Evolutionary conservation across 1,140 invertebrate species (phyloP).

Genomic region (Littorina saxatilis): DNA sequence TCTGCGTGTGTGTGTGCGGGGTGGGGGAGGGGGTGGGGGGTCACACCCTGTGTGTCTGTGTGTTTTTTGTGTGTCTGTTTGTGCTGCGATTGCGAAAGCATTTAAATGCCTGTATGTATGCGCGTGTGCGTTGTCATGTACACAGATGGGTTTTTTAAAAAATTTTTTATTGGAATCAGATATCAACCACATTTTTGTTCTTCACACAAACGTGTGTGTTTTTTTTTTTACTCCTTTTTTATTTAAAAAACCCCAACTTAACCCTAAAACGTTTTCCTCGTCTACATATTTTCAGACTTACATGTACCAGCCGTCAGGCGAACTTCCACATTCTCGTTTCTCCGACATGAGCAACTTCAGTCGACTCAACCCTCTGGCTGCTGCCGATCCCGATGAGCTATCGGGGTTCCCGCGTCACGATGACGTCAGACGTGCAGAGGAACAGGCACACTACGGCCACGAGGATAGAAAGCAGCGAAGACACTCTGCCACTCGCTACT

Average conservation of each 20-base stretch:
- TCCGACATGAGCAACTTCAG: background rate
- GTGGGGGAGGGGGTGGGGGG: no score
- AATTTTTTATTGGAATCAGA: no score
- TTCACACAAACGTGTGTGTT: background rate
- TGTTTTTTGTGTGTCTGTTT: background rate
- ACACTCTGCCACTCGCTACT: background rate
- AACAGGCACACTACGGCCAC: background rate
- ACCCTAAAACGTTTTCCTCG: no score
- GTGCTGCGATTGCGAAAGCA: no score
- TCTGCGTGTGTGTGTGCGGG: background rate
- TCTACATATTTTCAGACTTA: constrained; percentile 11
- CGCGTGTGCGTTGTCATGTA: no score
- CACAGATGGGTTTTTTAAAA: no score
- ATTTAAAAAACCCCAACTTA: no score
- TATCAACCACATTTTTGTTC: no score
- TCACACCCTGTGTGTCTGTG: constrained; percentile 13
- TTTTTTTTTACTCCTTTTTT: no score
- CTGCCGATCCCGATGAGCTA: background rate
- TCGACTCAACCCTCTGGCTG: background rate
- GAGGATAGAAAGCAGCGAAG: background rate
- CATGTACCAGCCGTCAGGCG: background rate
- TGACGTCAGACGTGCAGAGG: background rate
- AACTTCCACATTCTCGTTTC: background rate
- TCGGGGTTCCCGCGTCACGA: constrained; percentile 8
- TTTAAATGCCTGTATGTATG: no score